These are phyloP conservation scores for Chrysogorgia sp. DNA, from an alignment of 92 coral and sea anemone genomes.

Conservation along the genomic window DNA sequence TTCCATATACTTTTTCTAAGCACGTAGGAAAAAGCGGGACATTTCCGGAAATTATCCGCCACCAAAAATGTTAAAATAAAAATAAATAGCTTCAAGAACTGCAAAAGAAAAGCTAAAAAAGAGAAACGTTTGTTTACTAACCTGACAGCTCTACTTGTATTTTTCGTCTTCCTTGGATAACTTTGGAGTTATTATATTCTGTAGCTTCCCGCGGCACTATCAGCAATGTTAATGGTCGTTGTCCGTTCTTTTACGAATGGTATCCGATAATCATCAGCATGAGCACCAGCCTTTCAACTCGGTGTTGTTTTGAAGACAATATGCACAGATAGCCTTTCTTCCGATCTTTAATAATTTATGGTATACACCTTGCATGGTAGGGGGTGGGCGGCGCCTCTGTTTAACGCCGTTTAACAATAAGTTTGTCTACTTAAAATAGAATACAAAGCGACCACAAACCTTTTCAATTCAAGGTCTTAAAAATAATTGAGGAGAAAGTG, in stretches of 20 bases:
- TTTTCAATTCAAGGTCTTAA: too few species aligned
- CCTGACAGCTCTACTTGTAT: constrained; percentile 20
- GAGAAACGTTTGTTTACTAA: constrained; percentile 36
- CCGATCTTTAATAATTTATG: constrained; percentile 27
- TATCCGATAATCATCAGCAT: neutral
- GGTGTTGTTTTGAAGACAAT: constrained; percentile 1
- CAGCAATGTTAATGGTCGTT: neutral
- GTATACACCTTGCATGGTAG: constrained; percentile 4
- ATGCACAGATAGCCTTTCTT: constrained; percentile 23
- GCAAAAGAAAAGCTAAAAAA: neutral
- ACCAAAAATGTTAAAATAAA: neutral
- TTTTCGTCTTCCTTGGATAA: neutral
- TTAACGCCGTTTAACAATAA: neutral
- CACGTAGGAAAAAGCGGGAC: neutral
- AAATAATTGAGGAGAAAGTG: too few species aligned
- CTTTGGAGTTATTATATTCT: neutral
- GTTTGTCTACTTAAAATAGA: neutral
- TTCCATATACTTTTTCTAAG: too few species aligned
- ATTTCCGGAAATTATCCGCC: neutral
- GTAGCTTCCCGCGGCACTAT: neutral
- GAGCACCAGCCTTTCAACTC: constrained; percentile 17
- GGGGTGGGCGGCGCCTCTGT: constrained; percentile 5
- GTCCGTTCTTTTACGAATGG: neutral
- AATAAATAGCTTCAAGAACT: neutral
- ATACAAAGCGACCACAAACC: neutral